These are phyloP conservation scores for Drosophila truncata DNA, from an alignment of 1,140 invertebrate species.

Conservation along the genomic window DNA sequence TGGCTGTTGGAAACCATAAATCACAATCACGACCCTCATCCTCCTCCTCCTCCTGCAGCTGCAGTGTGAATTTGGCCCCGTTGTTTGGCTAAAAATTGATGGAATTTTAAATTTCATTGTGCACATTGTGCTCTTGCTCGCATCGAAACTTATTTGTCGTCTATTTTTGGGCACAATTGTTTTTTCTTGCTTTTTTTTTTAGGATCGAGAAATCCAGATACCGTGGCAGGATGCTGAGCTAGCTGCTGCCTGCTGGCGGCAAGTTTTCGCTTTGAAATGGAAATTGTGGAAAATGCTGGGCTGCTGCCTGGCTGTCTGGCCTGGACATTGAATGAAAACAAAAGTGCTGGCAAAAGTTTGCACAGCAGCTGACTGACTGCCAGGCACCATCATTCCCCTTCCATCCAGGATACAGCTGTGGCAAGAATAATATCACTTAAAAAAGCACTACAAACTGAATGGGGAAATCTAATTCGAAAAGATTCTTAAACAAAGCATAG, in stretches of 20 bases:
- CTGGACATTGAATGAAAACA: constrained; percentile 59
- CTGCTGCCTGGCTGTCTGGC: constrained; percentile 42
- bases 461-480: constrained; percentile 9
- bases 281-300: constrained; percentile 58
- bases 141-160: constrained; percentile 57
- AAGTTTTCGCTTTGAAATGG: constrained; percentile 70
- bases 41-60: constrained; percentile 1
- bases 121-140: constrained; percentile 21
- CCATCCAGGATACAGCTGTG: constrained; percentile 6
- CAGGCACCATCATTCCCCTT: background rate
- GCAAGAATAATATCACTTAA: constrained; percentile 17
- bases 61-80: constrained; percentile 9
- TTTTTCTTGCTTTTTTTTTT: constrained; percentile 42
- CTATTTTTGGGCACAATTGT: constrained; percentile 59
- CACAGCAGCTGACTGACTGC: constrained; percentile 36
- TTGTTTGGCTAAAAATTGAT: constrained; percentile 50
- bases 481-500: background rate
- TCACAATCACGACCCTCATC: constrained; percentile 28
- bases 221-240: background rate
- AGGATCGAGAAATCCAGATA: constrained; percentile 9
- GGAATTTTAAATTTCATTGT: constrained; percentile 67
- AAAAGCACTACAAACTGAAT: background rate
- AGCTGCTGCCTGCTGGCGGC: constrained; percentile 35
- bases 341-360: constrained; percentile 55
- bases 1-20: constrained; percentile 32